Evolutionary conservation across 1,140 invertebrate species (phyloP).

Genomic region (Leptopilina clavipes): DNA sequence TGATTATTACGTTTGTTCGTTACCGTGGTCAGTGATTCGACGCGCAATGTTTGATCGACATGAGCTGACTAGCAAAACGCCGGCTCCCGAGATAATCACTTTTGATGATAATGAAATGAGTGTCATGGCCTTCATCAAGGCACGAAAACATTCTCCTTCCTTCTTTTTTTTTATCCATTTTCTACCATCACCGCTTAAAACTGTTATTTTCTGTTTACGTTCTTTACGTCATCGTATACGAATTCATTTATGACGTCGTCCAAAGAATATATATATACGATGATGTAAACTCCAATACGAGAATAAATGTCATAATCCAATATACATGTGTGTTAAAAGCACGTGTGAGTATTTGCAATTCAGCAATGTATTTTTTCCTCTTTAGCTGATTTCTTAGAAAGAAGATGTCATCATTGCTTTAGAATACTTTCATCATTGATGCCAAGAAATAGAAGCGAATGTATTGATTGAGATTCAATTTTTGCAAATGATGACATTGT

Average conservation of each 20-base stretch:
- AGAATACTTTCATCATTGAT: not conserved
- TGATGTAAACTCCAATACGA: conserved; percentile 36
- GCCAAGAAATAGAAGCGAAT: not conserved
- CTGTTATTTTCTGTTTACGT: conserved; percentile 47
- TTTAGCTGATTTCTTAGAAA: not conserved
- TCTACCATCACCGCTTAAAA: conserved; percentile 39
- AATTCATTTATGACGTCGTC: conserved; percentile 61
- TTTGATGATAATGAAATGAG: conserved; percentile 45
- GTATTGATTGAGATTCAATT: not conserved
- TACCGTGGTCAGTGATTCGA: conserved; percentile 27
- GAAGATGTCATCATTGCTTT: not conserved
- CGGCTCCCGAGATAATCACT: conserved; percentile 53
- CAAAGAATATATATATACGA: not conserved
- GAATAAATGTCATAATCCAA: not conserved
- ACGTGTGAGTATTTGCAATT: not conserved
- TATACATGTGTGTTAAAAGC: not conserved
- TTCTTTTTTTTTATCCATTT: conserved; percentile 46
- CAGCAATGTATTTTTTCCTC: not conserved
- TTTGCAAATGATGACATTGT: not conserved
- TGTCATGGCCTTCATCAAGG: conserved; percentile 50
- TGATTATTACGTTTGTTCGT: conserved; percentile 12
- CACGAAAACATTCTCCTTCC: conserved; percentile 36
- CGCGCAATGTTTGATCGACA: conserved; percentile 34
- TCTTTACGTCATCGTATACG: conserved; percentile 60
- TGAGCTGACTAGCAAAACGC: conserved; percentile 9